Base-by-base conservation (phyloP, 1,140 invertebrate species). In the Akabosia matsudoensis region DNA sequence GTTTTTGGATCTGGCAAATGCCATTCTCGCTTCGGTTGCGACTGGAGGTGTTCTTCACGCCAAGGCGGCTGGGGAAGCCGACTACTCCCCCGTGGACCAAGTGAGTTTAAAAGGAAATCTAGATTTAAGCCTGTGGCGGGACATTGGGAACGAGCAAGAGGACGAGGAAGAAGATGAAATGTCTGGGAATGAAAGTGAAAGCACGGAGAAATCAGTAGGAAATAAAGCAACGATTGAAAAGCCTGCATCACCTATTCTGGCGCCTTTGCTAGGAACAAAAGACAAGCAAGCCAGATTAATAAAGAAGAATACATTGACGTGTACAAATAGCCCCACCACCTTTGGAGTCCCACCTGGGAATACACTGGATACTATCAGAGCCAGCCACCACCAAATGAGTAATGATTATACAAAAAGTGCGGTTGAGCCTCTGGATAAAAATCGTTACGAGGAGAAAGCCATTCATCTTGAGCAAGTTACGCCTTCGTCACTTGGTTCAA, bases 61-160 rank as follows among this genome's bases (percentile, higher is more conserved):
- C 24, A 14, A 7, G 7, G 24, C 54, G 24, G n/a, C n/a, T n/a
- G n/a, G n/a, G n/a, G 7, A 45, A 45, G n/a, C 56, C 56, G 28
- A 22, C n/a, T 28, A 64, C 28, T 64, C 24, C 7, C 56, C 56
- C 56, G 13, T 22, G 4, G 4, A 10, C 56, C 56, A 4, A 10
- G 28, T 72, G 18, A 7, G 31, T 37, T 22, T 72, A 14, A 45
- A 51, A 24, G 70, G 70, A 33, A 72, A 72, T 1, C 30, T 72
- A 26, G 70, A 72, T 72, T 51, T 72, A 34, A 45, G 33, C 24
- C 4, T 72, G 10, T 72, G 70, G 70, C 2, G 34, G 45, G 34
- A 28, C 26, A 24, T 51, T n/a, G 70, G 37, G 1, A 28, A 72
- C 24, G 70, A 72, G 1, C 33, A 72, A 3, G 70, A 72, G 24